phyloP scores from a whole-genome alignment of 2,888 invertebrate species.

The Mylabris sibirica region DNA sequence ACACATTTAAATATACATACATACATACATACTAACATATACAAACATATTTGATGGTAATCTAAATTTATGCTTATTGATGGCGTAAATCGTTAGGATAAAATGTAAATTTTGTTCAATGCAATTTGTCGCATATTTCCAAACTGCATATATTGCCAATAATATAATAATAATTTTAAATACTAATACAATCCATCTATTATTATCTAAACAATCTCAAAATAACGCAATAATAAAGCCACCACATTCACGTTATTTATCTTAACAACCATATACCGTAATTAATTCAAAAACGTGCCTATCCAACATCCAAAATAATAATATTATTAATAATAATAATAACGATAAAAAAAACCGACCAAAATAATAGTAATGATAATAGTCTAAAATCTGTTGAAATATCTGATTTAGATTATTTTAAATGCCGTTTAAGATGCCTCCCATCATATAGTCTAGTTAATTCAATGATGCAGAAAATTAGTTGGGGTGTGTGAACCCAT shows the following conservation, averaged over 20 bases:
- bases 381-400: slow-evolving; percentile 4
- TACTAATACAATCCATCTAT: slow-evolving; percentile 41
- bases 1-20: neutral
- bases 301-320: slow-evolving; percentile 16
- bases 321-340: neutral
- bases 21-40: neutral
- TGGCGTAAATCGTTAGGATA: slow-evolving; percentile 46
- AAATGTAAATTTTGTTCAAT: slow-evolving; percentile 50
- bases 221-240: slow-evolving; percentile 55
- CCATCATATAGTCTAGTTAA: slow-evolving; percentile 48
- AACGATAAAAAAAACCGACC: neutral
- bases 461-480: slow-evolving; percentile 60
- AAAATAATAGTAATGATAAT: neutral
- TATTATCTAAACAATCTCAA: slow-evolving; percentile 51
- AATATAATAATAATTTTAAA: slow-evolving; percentile 45
- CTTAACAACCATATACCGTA: slow-evolving; percentile 49
- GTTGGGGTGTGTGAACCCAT: slow-evolving; percentile 54
- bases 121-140: slow-evolving; percentile 42
- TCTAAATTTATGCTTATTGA: slow-evolving; percentile 48
- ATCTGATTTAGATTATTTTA: slow-evolving; percentile 15
- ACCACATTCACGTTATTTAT: slow-evolving; percentile 49
- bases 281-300: slow-evolving; percentile 47
- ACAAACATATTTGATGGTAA: slow-evolving; percentile 36
- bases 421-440: slow-evolving; percentile 34
- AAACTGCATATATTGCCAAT: slow-evolving; percentile 28